Evolutionary conservation across 2,888 invertebrate genomes (phyloP).

Genomic region (Autographa gamma): DNA sequence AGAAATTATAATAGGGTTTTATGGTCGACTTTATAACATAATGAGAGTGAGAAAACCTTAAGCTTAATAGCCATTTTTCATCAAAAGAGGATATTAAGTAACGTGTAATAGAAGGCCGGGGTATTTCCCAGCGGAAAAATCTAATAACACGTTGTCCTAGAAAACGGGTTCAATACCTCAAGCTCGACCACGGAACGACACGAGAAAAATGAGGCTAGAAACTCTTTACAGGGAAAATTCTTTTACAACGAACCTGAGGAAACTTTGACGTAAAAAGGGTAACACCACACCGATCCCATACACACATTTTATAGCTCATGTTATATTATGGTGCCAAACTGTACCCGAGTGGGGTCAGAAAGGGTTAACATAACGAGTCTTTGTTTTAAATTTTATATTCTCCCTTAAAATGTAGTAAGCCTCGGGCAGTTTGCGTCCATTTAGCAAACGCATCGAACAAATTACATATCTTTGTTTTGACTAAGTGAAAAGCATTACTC

Average conservation of each 20-base stretch:
- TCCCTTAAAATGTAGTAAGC: constrained; percentile 68
- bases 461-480: constrained; percentile 75
- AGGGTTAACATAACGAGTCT: constrained; percentile 79
- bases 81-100: neutral
- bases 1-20: neutral
- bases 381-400: constrained; percentile 82
- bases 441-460: constrained; percentile 65
- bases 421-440: constrained; percentile 69
- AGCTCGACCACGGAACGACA: neutral
- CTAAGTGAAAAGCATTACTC: constrained; percentile 58
- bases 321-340: constrained; percentile 68
- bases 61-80: neutral
- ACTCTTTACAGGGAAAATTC: neutral
- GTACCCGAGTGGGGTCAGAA: constrained; percentile 74
- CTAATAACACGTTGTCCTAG: constrained; percentile 4
- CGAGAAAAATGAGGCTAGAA: neutral
- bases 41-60: too few species aligned
- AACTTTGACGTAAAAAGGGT: constrained; percentile 16
- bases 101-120: neutral
- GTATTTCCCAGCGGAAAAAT: constrained; percentile 1
- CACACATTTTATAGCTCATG: constrained; percentile 64
- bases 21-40: too few species aligned
- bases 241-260: constrained; percentile 1
- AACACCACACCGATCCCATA: constrained; percentile 56
- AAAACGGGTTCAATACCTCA: constrained; percentile 4